These are phyloP conservation scores for Camelus bactrianus DNA, from an alignment of 2,113 vertebrate genomes.

Conservation along the genomic window DNA sequence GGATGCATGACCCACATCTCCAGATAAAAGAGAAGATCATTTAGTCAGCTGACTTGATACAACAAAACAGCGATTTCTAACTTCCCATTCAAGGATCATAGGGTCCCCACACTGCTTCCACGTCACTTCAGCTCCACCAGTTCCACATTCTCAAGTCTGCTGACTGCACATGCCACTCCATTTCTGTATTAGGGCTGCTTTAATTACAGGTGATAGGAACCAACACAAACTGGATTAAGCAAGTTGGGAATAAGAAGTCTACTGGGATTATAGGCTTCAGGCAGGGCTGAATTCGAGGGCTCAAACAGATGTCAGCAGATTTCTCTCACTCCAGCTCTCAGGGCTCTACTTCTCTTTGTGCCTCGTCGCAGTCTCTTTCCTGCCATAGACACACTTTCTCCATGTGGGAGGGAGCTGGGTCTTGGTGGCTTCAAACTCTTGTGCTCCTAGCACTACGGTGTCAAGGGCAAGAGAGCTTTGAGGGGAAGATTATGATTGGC, in stretches of 20 bases:
- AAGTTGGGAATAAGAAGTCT: background rate
- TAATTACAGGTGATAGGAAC: background rate
- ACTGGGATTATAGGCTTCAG: background rate
- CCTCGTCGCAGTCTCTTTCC: background rate
- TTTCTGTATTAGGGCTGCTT: background rate
- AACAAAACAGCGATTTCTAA: background rate
- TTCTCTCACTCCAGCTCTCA: background rate
- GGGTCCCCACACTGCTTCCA: background rate
- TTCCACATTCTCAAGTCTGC: background rate
- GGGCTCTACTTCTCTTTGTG: background rate
- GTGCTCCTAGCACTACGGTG: background rate
- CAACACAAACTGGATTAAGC: background rate
- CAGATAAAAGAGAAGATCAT: background rate
- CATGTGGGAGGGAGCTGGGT: background rate
- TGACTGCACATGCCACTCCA: background rate
- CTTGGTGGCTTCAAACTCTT: background rate
- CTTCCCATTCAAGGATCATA: background rate
- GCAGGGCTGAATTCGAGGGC: background rate
- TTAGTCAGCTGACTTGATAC: background rate
- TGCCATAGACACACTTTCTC: background rate
- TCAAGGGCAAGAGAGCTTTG: conserved; percentile 23
- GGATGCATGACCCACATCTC: background rate
- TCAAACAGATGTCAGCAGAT: background rate
- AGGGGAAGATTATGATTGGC: background rate
- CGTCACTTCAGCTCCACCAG: background rate